Conservation (phyloP, 37 sponge, comb jelly and placozoan species). For the Geodia barretti region DNA sequence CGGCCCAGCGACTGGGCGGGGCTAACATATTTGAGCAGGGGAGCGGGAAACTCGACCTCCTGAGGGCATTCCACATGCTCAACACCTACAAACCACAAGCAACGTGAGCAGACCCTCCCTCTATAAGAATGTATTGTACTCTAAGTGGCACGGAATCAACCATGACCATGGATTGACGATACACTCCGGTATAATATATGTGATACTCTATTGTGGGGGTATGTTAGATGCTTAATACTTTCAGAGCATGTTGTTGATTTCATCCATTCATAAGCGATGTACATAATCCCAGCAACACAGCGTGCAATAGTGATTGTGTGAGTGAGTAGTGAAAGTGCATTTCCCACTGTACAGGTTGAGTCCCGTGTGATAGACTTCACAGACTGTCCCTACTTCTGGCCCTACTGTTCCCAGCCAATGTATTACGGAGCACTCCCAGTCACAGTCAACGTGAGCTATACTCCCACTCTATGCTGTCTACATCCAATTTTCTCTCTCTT, state of each 20-base stretch:
- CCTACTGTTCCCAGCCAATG: conserved; percentile 96
- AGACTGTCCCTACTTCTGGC: conserved; percentile 99
- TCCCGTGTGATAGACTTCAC: conserved; percentile 93
- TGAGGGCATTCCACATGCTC: conserved; percentile 86
- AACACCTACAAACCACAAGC: conserved; percentile 84
- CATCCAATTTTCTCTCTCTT: not conserved
- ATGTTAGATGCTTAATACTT: no score
- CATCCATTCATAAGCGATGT: no score
- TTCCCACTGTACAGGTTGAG: conserved; percentile 50
- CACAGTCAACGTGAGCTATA: conserved; percentile 87
- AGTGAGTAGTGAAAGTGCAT: no score
- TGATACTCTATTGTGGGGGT: not conserved
- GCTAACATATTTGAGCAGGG: conserved; percentile 99
- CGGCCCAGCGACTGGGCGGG: conserved; percentile 81
- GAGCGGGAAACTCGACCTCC: conserved; percentile 90
- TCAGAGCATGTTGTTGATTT: no score
- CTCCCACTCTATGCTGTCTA: not conserved
- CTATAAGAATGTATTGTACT: no score
- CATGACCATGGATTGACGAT: no score
- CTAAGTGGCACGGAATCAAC: no score
- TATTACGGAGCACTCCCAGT: conserved; percentile 91
- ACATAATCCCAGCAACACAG: no score
- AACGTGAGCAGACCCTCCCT: conserved; percentile 39
- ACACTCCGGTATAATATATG: no score
- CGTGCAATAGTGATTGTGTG: no score